Evolutionary conservation across 2,888 invertebrate genomes (phyloP), one percentile per base, ranked within the genome.

Genomic region (Tetheella fluctuosa): DNA sequence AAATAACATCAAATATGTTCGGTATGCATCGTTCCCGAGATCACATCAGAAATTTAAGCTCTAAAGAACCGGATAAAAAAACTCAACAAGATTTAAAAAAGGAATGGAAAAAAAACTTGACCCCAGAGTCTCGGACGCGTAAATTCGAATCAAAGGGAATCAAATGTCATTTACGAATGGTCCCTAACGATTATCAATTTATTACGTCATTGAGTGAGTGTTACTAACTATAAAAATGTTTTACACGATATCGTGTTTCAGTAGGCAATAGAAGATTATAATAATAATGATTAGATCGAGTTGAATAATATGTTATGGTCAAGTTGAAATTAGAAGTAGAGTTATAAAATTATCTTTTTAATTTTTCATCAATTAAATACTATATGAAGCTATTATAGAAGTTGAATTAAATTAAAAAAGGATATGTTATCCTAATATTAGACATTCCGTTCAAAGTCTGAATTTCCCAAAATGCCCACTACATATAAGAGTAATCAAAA

Each of bases 11-110:
- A 90, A 92, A 90, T 88, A 93, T 92, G 92, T 85, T 84, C 83
- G 92, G 92, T 89, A 93, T 92, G 92, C 91, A 81, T 84, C 86
- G 84, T 80, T 83, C 83, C 81, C 77, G 83, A 88, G 91, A 91
- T 93, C 90, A 87, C 87, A 93, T 93, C 93, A 85, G 89, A 90
- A 90, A 89, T 86, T 88, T 88, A 88, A 90, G 89, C 90, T 83
- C 84, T 83, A 83, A 85, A 88, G 83, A 88, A 85, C 84, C 84
- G 86, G 83, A 79, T 78, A 79, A 84, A 85, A 80, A 87, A 80
- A 75, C 30, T 28, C 54, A n/a, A 30, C 54, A 10, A 54, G 54
- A 54, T 54, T 23, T 71, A 76, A 77, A 73, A 74, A 70, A 77
- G 77, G 76, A 77, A 63, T 65, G 69, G 73, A 73, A 67, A 71